A percentile compares a stretch with the other conserved stretches of the same genome.
Conservation (phyloP, 1,140 invertebrate genomes). For the Hirudo medicinalis region DNA sequence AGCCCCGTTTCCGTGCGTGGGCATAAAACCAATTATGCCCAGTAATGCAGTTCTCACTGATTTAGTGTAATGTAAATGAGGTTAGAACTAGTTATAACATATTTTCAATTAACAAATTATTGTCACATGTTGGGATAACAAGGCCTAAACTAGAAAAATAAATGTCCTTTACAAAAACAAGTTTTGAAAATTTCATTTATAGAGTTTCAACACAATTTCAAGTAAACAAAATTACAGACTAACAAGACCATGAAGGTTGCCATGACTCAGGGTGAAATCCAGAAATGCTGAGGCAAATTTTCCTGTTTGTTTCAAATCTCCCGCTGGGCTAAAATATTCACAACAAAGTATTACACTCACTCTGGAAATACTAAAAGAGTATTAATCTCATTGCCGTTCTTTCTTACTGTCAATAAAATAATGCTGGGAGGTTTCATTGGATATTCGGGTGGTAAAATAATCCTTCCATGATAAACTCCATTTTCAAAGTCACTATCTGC, state of each 20-base stretch:
- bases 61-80: background rate
- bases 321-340: constrained; percentile 63
- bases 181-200: background rate
- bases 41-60: constrained; percentile 74
- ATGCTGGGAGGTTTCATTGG: constrained; percentile 96
- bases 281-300: constrained; percentile 90
- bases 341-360: background rate
- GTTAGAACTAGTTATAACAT: background rate
- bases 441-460: constrained; percentile 75
- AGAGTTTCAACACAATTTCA: background rate
- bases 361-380: background rate
- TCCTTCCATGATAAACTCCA: constrained; percentile 77
- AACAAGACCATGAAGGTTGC: constrained; percentile 83
- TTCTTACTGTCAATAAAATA: constrained; percentile 70
- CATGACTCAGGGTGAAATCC: constrained; percentile 94
- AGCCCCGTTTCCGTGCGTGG: constrained; percentile 66
- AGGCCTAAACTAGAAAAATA: too few species aligned
- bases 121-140: too few species aligned
- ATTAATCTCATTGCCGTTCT: background rate
- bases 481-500: constrained; percentile 72
- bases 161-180: too few species aligned
- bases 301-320: constrained; percentile 81
- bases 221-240: constrained; percentile 23
- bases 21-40: constrained; percentile 83
- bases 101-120: background rate